Conservation (phyloP, 2,797 vertebrate genomes). For the Aselliscus stoliczkanus region DNA sequence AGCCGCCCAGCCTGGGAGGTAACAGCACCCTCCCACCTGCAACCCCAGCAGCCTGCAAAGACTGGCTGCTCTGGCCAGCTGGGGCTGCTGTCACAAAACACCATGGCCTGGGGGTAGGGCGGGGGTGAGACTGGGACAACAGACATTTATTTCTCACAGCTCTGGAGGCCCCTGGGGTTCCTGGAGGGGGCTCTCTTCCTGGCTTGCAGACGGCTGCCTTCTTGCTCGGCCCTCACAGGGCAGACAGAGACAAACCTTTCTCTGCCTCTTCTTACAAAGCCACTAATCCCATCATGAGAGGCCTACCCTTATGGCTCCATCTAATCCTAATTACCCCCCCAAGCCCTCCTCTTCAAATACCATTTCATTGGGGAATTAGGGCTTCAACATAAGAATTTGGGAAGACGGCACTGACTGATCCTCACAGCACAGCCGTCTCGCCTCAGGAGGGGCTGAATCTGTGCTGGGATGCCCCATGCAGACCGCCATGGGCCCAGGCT, state of each 20-base stretch:
- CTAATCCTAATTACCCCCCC: not conserved
- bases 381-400: not conserved
- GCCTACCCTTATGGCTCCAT: not conserved
- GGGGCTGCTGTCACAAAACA: not conserved
- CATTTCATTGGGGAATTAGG: too few relatives aligned
- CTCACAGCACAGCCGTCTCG: not conserved
- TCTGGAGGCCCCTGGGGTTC: too few relatives aligned
- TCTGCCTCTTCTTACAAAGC: not conserved
- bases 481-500: accelerated
- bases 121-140: not conserved
- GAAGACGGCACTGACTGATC: not conserved
- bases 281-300: not conserved
- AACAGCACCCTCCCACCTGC: not conserved
- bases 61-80: not conserved
- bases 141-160: not conserved
- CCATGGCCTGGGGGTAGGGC: not conserved
- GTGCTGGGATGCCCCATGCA: accelerated
- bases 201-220: not conserved
- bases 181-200: not conserved
- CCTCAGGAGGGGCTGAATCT: not conserved
- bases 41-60: not conserved
- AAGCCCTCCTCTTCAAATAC: not conserved
- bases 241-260: not conserved
- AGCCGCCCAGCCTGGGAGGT: not conserved
- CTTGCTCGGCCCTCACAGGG: not conserved